A percentile compares a stretch with the other conserved stretches of the same genome.
phyloP scores from a whole-genome alignment of 2,888 invertebrate genomes.

The Ptychoptera albimana region DNA sequence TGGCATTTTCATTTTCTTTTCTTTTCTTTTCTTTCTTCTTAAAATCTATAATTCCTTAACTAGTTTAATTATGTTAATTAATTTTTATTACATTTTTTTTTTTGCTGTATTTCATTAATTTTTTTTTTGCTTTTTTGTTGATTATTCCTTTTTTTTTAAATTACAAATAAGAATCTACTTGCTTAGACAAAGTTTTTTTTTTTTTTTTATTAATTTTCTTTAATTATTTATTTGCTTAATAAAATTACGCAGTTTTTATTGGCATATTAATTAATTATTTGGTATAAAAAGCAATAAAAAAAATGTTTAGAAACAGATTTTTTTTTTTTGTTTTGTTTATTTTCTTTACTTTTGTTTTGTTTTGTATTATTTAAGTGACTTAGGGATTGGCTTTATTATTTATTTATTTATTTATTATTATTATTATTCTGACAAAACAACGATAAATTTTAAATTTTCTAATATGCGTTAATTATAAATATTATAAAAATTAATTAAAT shows the following conservation, averaged over 20 bases:
- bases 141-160: not conserved
- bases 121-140: not conserved
- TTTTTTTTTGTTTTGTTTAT: too few relatives aligned
- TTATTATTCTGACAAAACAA: too few relatives aligned
- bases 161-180: not conserved
- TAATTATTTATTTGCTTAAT: conserved; percentile 1
- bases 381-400: too few relatives aligned
- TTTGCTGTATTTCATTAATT: conserved; percentile 6
- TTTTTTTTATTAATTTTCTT: conserved; percentile 1
- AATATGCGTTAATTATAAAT: too few relatives aligned
- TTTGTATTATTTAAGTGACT: too few relatives aligned
- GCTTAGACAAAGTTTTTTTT: conserved; percentile 2
- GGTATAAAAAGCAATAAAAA: not conserved
- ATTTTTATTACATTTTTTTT: not conserved
- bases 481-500: too few relatives aligned
- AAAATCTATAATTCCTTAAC: conserved; percentile 2
- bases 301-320: too few relatives aligned
- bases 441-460: too few relatives aligned
- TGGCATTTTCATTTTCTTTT: too few relatives aligned
- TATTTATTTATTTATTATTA: too few relatives aligned
- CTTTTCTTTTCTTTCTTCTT: conserved; percentile 6
- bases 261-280: conserved; percentile 1
- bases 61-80: too few relatives aligned
- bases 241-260: conserved; percentile 3
- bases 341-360: too few relatives aligned